Evolutionary conservation across 2,888 invertebrate species (phyloP).

Genomic region (Coelinius sp.): DNA sequence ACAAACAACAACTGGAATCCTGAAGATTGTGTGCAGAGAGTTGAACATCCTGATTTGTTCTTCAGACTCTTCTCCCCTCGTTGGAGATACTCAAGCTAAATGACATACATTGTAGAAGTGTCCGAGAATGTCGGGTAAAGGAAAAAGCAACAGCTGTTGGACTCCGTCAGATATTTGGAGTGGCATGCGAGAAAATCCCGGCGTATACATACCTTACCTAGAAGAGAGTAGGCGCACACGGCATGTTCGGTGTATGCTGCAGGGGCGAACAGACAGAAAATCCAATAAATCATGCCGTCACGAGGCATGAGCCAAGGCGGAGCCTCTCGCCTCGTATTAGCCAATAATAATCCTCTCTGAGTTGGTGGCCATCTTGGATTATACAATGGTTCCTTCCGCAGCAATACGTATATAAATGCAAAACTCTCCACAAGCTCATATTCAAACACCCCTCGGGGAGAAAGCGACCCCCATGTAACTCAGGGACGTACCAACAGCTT

Average conservation of each 20-base stretch:
- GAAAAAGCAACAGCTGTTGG: slow-evolving; percentile 49
- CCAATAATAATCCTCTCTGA: slow-evolving; percentile 75
- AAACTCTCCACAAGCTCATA: slow-evolving; percentile 56
- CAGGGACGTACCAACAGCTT: background rate
- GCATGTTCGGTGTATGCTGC: slow-evolving; percentile 64
- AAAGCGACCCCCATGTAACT: slow-evolving; percentile 55
- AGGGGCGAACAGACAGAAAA: slow-evolving; percentile 72
- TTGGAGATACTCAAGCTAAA: background rate
- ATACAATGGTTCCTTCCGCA: slow-evolving; percentile 71
- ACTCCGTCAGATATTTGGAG: slow-evolving; percentile 48
- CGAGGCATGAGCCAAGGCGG: slow-evolving; percentile 75
- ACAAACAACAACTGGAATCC: too few species aligned
- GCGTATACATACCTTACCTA: slow-evolving; percentile 42
- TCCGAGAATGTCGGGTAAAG: slow-evolving; percentile 34
- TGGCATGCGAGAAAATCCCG: slow-evolving; percentile 42
- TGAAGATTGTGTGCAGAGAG: too few species aligned
- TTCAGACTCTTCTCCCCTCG: background rate
- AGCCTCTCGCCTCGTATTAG: slow-evolving; percentile 74
- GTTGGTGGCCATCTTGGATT: slow-evolving; percentile 75
- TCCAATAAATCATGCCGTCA: slow-evolving; percentile 75
- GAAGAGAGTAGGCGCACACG: slow-evolving; percentile 56
- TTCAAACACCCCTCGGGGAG: slow-evolving; percentile 55
- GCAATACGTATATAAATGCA: slow-evolving; percentile 68
- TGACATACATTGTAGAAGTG: background rate
- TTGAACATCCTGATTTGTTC: background rate